Evolutionary conservation across 2,888 invertebrate genomes (phyloP), one percentile per base, ranked within the genome.

Genomic region (Acronicta alni): DNA sequence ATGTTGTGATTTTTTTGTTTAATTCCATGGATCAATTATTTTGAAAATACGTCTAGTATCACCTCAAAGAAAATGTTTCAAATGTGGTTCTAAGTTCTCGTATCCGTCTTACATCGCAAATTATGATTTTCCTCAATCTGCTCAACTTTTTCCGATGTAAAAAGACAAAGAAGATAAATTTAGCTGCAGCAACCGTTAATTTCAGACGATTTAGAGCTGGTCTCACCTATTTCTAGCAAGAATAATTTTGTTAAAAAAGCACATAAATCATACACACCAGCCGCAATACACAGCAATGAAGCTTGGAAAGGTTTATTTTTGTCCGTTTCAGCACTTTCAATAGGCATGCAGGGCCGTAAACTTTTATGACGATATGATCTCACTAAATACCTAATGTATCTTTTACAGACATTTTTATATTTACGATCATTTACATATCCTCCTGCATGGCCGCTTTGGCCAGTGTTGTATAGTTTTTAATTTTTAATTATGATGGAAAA

Each of bases 321-420:
- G 78, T 77, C 71, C 73, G 71, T 84, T 85, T 85, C 79, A 82
- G 83, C 82, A 82, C 85, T 85, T 84, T 82, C 76, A 81, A 80
- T 82, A 81, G 81, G 81, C 77, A 83, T 81, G 85, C 85, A 82
- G 77, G 80, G 78, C 83, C 77, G 77, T 91, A 90, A 91, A 90
- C 63, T 90, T 90, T 90, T 87, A 90, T 82, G 83, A 87, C 79
- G 74, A 79, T 80, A 85, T 85, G 83, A 85, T 83, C 82, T 82
- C 81, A 81, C 76, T 82, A 82, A 84, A 84, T 82, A 71, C 69
- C 67, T 74, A 67, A 72, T 72, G 69, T 62, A 73, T 63, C 66
- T 67, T 68, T 67, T 67, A 58, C 67, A 66, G 49, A 47, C 45
- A 60, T 66, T 68, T 72, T 58, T 59, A 57, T 57, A 68, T 78